These are phyloP conservation scores for Rhagoletis zephyria DNA, from an alignment of 1,140 invertebrate genomes.

Conservation along the genomic window DNA sequence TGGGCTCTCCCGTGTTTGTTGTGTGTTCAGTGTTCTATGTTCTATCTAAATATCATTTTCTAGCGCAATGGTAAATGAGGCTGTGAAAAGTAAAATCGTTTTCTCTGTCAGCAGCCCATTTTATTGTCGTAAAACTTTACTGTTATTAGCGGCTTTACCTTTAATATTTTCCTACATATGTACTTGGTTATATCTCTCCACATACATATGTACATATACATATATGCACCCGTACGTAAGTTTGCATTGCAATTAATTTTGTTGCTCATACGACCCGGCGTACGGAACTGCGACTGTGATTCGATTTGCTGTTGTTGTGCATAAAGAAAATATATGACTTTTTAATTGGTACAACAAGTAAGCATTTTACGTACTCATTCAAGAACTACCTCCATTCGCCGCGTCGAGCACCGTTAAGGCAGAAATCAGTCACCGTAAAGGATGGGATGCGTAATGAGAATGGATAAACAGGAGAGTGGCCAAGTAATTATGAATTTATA, in stretches of 20 bases:
- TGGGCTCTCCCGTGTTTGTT: no score
- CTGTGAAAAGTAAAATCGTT: no score
- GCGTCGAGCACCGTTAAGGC: no score
- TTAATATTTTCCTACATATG: no score
- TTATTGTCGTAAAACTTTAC: neutral
- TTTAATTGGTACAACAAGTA: neutral
- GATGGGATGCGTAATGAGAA: neutral
- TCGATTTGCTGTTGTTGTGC: neutral
- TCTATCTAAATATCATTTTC: no score
- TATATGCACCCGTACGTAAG: neutral
- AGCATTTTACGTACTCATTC: no score
- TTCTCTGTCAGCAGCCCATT: no score
- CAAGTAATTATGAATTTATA: slow-evolving; percentile 28
- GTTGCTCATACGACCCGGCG: neutral
- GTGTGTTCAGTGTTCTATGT: no score
- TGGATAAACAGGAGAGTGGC: neutral
- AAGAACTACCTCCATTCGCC: no score
- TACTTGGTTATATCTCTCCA: neutral
- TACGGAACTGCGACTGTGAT: neutral
- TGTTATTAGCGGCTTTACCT: neutral
- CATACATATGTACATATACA: neutral
- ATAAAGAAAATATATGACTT: neutral
- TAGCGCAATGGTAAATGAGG: no score
- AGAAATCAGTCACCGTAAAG: no score
- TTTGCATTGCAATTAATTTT: neutral